Conservation (phyloP, 2,113 vertebrate species). For the Macaca fascicularis region DNA sequence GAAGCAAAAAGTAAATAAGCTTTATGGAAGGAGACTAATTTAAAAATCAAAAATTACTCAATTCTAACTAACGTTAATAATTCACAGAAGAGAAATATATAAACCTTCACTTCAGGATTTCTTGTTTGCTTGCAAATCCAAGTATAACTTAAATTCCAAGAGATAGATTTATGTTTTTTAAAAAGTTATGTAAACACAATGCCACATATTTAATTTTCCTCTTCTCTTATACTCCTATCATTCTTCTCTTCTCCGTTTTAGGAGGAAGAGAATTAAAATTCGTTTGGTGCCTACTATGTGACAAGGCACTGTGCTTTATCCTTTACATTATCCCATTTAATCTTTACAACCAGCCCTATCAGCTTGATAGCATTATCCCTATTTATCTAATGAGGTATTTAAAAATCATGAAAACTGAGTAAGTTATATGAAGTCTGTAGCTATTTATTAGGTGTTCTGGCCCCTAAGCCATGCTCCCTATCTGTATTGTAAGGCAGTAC, state of each 20-base stretch:
- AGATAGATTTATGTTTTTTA: neutral
- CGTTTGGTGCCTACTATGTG: neutral
- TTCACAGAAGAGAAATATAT: neutral
- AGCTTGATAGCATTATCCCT: neutral
- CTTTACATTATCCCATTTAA: neutral
- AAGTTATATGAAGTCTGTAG: neutral
- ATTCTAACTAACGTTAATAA: neutral
- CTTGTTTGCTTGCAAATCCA: neutral
- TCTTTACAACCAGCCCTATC: neutral
- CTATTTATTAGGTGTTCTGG: neutral
- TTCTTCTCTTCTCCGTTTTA: neutral
- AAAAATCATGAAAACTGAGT: neutral
- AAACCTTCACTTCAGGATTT: conserved; percentile 30
- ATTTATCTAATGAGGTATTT: neutral
- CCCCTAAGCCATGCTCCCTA: neutral
- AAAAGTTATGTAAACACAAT: neutral
- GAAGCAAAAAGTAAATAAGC: neutral
- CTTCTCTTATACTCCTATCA: neutral
- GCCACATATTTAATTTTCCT: neutral
- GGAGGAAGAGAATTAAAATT: neutral
- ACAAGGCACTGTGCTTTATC: neutral
- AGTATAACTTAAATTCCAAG: neutral
- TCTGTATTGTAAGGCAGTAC: neutral
- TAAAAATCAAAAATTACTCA: conserved; percentile 22
- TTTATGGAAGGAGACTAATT: conserved; percentile 1